Evolutionary conservation across 1,140 invertebrate species (phyloP).

Genomic region (Melipona quadrifasciata): DNA sequence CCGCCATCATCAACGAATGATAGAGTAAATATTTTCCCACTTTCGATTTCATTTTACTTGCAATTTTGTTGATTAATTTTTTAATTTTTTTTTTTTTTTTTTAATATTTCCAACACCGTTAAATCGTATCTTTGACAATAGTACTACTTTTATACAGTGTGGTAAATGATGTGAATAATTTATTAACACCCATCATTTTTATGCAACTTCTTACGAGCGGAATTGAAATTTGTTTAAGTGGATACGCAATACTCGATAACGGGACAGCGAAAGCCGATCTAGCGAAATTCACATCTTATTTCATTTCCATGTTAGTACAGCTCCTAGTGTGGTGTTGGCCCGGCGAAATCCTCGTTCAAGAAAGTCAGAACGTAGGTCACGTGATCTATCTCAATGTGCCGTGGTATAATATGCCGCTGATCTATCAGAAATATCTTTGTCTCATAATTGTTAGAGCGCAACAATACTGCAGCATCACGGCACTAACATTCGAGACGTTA

Average conservation of each 20-base stretch:
- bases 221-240: conserved; percentile 59
- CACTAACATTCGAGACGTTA: conserved; percentile 47
- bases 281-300: conserved; percentile 46
- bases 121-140: not conserved
- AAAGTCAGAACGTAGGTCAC: conserved; percentile 49
- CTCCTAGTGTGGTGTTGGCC: conserved; percentile 56
- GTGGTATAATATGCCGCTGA: conserved; percentile 47
- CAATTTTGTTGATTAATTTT: not conserved
- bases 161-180: conserved; percentile 44
- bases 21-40: conserved; percentile 21
- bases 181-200: conserved; percentile 61
- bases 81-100: not conserved
- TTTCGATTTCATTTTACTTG: not conserved
- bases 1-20: conserved; percentile 38
- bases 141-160: conserved; percentile 13
- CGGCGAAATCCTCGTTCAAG: conserved; percentile 50
- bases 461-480: conserved; percentile 36
- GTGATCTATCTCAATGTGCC: conserved; percentile 46
- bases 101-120: not conserved
- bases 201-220: conserved; percentile 57
- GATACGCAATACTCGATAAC: conserved; percentile 42
- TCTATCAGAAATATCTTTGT: conserved; percentile 28
- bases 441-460: conserved; percentile 51
- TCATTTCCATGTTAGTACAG: conserved; percentile 45
- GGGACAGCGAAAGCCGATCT: conserved; percentile 27